Conservation (phyloP, 2,888 invertebrate genomes). For the Caenorhabditis sinica region DNA sequence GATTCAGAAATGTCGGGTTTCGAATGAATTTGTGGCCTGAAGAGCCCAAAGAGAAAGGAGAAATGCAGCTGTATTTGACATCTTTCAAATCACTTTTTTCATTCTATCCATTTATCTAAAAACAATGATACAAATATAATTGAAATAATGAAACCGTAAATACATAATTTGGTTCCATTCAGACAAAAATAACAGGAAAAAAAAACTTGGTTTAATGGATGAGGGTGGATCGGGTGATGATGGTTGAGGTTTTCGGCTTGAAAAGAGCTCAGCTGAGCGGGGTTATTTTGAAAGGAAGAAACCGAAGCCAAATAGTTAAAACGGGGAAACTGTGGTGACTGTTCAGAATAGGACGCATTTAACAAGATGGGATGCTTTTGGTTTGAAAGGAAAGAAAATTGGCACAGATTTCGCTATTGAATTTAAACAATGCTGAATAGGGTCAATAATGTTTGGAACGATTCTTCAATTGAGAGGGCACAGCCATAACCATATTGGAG, state of each 20-base stretch:
- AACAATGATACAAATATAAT: slow-evolving; percentile 52
- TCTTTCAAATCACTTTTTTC: slow-evolving; percentile 49
- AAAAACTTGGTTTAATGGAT: slow-evolving; percentile 1
- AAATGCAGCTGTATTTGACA: slow-evolving; percentile 41
- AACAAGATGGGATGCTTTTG: slow-evolving; percentile 22
- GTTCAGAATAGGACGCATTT: slow-evolving; percentile 4
- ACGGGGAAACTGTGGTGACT: slow-evolving; percentile 11
- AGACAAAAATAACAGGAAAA: slow-evolving; percentile 38
- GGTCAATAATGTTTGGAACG: slow-evolving; percentile 1
- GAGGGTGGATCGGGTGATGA: neutral
- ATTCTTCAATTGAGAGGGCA: neutral
- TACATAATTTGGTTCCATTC: slow-evolving; percentile 53
- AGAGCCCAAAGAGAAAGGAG: neutral
- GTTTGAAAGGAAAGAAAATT: slow-evolving; percentile 18
- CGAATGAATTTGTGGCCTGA: neutral
- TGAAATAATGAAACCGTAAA: slow-evolving; percentile 61
- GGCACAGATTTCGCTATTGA: slow-evolving; percentile 54
- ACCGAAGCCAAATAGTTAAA: slow-evolving; percentile 20
- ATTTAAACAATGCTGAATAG: slow-evolving; percentile 38
- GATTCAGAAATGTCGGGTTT: neutral
- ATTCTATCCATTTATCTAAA: slow-evolving; percentile 57
- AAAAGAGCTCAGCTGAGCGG: neutral
- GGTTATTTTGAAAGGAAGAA: neutral
- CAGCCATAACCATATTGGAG: slow-evolving; percentile 3
- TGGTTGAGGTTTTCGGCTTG: neutral